These are phyloP conservation scores for Struthio camelus DNA, from an alignment of 2,113 vertebrate species.

Conservation along the genomic window DNA sequence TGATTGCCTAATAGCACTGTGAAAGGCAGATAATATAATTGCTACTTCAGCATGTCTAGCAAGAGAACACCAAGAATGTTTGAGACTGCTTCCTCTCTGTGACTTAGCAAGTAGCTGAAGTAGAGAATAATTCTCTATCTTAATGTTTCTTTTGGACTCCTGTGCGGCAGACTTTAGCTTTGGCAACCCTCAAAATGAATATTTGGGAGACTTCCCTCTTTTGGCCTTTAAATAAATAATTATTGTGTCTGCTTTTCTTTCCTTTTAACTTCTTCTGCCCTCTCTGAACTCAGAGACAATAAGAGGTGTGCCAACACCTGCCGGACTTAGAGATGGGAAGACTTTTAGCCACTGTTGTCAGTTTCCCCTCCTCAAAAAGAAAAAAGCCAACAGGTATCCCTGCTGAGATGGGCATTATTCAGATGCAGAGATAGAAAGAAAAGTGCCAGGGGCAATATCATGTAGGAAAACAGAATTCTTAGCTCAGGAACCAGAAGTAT, in stretches of 20 bases:
- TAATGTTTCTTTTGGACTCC: slow-evolving; percentile 61
- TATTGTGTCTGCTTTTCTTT: neutral
- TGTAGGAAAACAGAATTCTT: neutral
- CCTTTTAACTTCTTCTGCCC: neutral
- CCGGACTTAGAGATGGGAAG: neutral
- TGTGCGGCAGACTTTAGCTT: slow-evolving; percentile 19
- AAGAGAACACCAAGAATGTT: neutral
- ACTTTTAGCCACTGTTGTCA: neutral
- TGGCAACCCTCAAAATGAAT: slow-evolving; percentile 34
- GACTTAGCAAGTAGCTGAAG: slow-evolving; percentile 27
- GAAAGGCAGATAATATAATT: slow-evolving; percentile 45
- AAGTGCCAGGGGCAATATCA: neutral
- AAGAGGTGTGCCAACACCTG: neutral
- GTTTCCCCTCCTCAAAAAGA: neutral
- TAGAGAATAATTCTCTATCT: slow-evolving; percentile 3
- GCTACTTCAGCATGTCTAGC: slow-evolving; percentile 42
- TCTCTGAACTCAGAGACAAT: neutral
- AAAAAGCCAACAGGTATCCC: neutral
- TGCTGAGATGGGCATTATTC: neutral
- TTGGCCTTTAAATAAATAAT: slow-evolving; percentile 36
- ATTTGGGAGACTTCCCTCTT: slow-evolving; percentile 26
- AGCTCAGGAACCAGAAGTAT: neutral
- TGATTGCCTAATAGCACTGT: neutral
- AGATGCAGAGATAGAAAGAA: neutral
- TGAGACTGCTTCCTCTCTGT: slow-evolving; percentile 19